A percentile compares a stretch with the other conserved stretches of the same genome.
phyloP scores from a whole-genome alignment of 2,888 invertebrate genomes.

The Aethes cnicana region DNA sequence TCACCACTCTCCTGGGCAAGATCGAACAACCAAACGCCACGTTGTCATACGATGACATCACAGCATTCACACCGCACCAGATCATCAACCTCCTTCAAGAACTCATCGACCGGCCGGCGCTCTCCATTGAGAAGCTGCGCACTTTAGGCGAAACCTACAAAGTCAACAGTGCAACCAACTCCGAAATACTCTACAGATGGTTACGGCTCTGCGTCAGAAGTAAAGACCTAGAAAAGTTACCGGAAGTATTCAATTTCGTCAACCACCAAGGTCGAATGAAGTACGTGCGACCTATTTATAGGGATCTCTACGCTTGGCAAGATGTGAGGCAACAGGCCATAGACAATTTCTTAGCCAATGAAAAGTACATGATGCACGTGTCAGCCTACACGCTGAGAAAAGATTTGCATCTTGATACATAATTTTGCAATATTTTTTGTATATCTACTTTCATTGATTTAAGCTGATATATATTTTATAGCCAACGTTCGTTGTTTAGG shows the following conservation, averaged over 20 bases:
- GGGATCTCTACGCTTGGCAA: conserved; percentile 92
- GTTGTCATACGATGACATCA: conserved; percentile 77
- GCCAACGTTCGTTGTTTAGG: conserved; percentile 11
- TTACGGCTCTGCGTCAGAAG: conserved; percentile 89
- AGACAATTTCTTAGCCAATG: conserved; percentile 86
- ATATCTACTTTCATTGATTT: conserved; percentile 22
- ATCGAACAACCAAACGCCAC: conserved; percentile 59
- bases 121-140: conserved; percentile 78
- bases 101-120: conserved; percentile 80
- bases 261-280: conserved; percentile 95
- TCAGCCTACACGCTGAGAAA: conserved; percentile 88
- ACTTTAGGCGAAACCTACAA: conserved; percentile 82
- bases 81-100: conserved; percentile 86
- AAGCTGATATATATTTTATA: conserved; percentile 25
- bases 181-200: conserved; percentile 91
- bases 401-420: conserved; percentile 84
- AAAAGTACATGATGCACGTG: conserved; percentile 92
- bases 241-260: conserved; percentile 88
- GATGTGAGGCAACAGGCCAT: conserved; percentile 85
- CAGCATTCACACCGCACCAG: conserved; percentile 84
- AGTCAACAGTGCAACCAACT: conserved; percentile 85
- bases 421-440: conserved; percentile 30
- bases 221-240: conserved; percentile 85
- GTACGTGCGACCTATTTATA: conserved; percentile 93
- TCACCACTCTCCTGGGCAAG: conserved; percentile 78